A percentile compares a stretch with the other conserved stretches of the same genome.
These are phyloP conservation scores for Lucilia sericata DNA, from an alignment of 1,140 invertebrate species.

Conservation along the genomic window DNA sequence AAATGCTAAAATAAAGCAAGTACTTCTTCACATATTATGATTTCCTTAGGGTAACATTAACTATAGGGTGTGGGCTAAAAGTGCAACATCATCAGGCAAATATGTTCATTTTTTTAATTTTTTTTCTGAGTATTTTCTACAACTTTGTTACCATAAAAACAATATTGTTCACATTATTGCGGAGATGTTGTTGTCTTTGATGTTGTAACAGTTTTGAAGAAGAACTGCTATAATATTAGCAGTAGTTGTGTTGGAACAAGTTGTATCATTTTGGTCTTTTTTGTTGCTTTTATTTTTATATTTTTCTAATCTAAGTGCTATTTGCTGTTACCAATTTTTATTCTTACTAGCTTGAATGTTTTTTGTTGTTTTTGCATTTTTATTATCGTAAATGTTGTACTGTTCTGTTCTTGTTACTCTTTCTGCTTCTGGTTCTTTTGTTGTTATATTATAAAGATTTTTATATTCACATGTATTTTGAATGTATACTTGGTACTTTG, in stretches of 20 bases:
- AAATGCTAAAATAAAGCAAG: background rate
- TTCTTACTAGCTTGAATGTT: background rate
- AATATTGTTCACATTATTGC: slow-evolving; percentile 14
- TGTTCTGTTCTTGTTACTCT: background rate
- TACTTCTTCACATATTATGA: background rate
- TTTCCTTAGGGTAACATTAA: background rate
- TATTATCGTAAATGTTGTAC: too few species aligned
- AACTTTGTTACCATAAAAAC: background rate
- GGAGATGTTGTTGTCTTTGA: background rate
- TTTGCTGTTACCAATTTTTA: slow-evolving; percentile 16
- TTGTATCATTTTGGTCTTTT: too few species aligned
- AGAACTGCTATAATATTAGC: background rate
- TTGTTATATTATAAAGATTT: background rate
- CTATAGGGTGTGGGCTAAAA: background rate
- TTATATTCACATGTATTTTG: background rate
- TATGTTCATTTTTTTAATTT: background rate
- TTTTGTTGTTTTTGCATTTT: background rate
- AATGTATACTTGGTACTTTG: too few species aligned
- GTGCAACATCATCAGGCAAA: slow-evolving; percentile 10
- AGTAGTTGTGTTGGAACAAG: background rate
- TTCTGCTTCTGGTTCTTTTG: background rate
- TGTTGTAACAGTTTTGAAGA: background rate
- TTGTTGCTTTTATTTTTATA: background rate
- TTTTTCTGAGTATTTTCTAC: background rate
- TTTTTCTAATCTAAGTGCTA: slow-evolving; percentile 16